Evolutionary conservation across 2,113 vertebrate species (phyloP).

Genomic region (Smithornis capensis): DNA sequence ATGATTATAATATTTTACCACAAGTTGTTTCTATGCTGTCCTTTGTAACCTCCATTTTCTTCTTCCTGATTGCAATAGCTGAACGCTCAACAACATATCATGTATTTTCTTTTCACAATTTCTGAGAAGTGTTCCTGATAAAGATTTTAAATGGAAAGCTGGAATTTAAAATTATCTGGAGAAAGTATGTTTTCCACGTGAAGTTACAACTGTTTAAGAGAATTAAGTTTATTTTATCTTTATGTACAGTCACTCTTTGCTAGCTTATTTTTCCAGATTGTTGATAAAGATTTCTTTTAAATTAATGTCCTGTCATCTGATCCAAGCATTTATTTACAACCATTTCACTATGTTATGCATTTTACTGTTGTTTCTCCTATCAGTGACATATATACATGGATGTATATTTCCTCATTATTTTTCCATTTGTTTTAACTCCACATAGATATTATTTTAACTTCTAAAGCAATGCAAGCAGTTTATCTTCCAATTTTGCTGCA

Average conservation of each 20-base stretch:
- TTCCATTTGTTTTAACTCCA: neutral
- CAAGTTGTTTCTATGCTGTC: neutral
- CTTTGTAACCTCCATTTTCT: neutral
- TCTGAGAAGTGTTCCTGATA: neutral
- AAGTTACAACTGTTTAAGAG: neutral
- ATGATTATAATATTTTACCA: neutral
- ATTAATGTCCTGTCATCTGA: neutral
- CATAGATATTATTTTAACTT: neutral
- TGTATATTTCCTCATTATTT: neutral
- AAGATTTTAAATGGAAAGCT: neutral
- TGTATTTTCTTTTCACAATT: neutral
- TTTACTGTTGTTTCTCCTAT: neutral
- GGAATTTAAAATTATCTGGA: neutral
- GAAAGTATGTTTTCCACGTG: neutral
- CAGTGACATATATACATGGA: rapidly evolving
- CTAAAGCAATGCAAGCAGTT: neutral
- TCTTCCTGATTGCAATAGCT: neutral
- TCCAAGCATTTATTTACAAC: neutral
- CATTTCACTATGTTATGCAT: neutral
- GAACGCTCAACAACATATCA: neutral
- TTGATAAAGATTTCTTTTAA: neutral
- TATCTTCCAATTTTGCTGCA: neutral
- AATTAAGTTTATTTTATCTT: neutral
- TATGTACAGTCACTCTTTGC: neutral
- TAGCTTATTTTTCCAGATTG: neutral